A percentile compares a stretch with the other conserved stretches of the same genome.
These are phyloP conservation scores for Pyrrhia umbra DNA, from an alignment of 2,888 invertebrate species.

Conservation along the genomic window DNA sequence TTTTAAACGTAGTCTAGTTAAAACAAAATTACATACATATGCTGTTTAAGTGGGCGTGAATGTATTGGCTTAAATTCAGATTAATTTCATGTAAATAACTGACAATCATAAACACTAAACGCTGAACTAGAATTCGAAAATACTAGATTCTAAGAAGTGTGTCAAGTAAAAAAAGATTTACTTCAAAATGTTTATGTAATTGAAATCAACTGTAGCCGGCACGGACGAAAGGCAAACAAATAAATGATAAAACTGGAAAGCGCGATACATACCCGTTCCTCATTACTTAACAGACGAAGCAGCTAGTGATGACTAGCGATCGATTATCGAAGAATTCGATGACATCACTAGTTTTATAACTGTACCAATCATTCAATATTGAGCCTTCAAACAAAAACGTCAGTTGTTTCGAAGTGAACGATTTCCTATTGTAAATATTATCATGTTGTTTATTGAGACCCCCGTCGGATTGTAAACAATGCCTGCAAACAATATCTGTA, in stretches of 20 bases:
- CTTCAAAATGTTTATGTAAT: constrained; percentile 27
- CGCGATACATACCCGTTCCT: constrained; percentile 41
- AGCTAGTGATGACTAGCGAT: constrained; percentile 51
- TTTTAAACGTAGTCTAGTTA: constrained; percentile 59
- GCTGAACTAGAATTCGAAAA: constrained; percentile 32
- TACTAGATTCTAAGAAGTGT: too few species aligned
- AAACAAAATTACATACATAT: constrained; percentile 51
- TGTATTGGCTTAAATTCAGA: constrained; percentile 42
- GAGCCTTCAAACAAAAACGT: constrained; percentile 67
- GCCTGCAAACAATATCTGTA: constrained; percentile 72
- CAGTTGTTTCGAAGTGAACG: constrained; percentile 63
- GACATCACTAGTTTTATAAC: constrained; percentile 68
- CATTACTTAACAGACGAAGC: constrained; percentile 60
- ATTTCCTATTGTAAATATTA: constrained; percentile 74
- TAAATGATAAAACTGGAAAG: constrained; percentile 49
- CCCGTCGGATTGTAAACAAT: constrained; percentile 71
- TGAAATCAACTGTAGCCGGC: not conserved
- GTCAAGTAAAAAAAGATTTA: constrained; percentile 23
- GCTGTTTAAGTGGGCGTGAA: constrained; percentile 35
- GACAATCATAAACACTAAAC: constrained; percentile 16
- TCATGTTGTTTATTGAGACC: constrained; percentile 72
- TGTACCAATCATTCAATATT: constrained; percentile 54
- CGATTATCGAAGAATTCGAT: constrained; percentile 61
- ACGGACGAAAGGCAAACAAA: constrained; percentile 51
- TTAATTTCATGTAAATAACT: constrained; percentile 30